phyloP scores from a whole-genome alignment of 2,113 vertebrate genomes.

The Rattus rattus region DNA sequence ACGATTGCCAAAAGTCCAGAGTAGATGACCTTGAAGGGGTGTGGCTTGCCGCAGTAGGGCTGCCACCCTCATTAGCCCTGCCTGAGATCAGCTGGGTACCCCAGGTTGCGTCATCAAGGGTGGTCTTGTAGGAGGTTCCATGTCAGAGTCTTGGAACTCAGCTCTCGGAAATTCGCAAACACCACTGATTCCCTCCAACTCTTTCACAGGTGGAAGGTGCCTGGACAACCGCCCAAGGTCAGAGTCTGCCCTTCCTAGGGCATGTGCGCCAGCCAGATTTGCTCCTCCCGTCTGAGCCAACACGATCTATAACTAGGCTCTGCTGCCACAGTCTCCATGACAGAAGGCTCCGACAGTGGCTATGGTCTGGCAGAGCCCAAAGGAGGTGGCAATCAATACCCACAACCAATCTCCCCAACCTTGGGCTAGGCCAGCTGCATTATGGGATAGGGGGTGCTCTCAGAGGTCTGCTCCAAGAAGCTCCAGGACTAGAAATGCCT shows the following conservation, averaged over 20 bases:
- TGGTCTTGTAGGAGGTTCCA: not conserved
- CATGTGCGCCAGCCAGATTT: accelerated
- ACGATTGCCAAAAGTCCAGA: too few species aligned
- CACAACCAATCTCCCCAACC: not conserved
- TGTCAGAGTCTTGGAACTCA: not conserved
- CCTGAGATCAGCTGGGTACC: not conserved
- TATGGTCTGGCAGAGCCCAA: not conserved
- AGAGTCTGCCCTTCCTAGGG: not conserved
- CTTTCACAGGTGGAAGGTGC: not conserved
- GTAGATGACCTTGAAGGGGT: not conserved
- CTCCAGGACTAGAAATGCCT: not conserved
- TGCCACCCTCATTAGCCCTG: not conserved
- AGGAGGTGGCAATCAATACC: not conserved
- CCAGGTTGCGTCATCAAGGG: not conserved
- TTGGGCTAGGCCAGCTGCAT: not conserved
- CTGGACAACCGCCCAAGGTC: not conserved
- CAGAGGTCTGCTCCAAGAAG: not conserved
- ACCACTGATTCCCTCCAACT: not conserved
- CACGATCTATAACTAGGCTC: accelerated
- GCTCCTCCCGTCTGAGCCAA: too few species aligned
- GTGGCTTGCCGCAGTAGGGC: not conserved
- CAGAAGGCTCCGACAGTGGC: not conserved
- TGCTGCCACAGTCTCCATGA: not conserved
- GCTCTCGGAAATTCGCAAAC: not conserved
- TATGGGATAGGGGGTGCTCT: not conserved